Evolutionary conservation across 2,113 vertebrate genomes (phyloP).

Genomic region (Pleuronectes platessa): DNA sequence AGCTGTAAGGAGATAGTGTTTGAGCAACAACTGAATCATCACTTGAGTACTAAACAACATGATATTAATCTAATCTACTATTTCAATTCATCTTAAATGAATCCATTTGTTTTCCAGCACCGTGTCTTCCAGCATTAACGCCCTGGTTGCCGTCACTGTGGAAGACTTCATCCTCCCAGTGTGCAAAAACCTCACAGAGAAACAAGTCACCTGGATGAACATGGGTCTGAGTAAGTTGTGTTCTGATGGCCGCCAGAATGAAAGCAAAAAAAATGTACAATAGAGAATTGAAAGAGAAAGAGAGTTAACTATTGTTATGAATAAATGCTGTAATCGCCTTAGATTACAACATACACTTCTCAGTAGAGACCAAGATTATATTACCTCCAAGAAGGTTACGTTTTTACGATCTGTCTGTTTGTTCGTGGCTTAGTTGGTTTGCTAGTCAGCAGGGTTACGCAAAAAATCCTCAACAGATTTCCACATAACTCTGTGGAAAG

Average conservation of each 20-base stretch:
- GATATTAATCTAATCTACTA: background rate
- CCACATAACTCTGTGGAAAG: too few relatives aligned
- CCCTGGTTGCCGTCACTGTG: slow-evolving; percentile 90
- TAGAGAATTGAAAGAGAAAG: background rate
- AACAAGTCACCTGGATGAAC: slow-evolving; percentile 86
- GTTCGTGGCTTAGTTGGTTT: too few relatives aligned
- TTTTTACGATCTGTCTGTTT: too few relatives aligned
- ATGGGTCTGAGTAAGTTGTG: slow-evolving; percentile 89
- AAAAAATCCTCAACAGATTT: too few relatives aligned
- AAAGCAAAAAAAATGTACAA: too few relatives aligned
- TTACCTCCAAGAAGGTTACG: too few relatives aligned
- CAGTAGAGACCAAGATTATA: too few relatives aligned
- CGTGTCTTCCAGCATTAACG: slow-evolving; percentile 93
- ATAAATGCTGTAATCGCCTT: too few relatives aligned
- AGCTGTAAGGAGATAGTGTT: background rate
- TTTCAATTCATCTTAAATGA: background rate
- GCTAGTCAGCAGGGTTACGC: too few relatives aligned
- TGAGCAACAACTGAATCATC: background rate
- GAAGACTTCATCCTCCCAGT: slow-evolving; percentile 87
- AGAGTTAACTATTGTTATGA: background rate
- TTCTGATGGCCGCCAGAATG: too few relatives aligned
- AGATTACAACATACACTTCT: too few relatives aligned
- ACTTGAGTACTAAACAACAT: background rate
- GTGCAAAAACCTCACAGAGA: slow-evolving; percentile 79
- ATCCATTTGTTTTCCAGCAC: slow-evolving; percentile 80